Base-by-base conservation (phyloP, 2,888 invertebrate genomes). In the Biston betularia region DNA sequence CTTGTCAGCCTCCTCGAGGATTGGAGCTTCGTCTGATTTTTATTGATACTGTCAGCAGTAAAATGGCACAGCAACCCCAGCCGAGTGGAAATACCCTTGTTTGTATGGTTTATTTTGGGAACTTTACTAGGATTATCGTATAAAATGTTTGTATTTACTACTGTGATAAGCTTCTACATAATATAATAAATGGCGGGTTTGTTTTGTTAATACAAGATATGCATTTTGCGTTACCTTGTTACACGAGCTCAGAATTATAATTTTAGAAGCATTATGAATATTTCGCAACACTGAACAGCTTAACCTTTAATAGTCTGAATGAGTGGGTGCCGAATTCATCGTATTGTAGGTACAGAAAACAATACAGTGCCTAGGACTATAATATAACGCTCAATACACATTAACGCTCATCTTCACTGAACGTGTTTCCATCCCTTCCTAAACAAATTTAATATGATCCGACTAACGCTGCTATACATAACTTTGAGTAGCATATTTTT, bases 1-100 rank as follows among this genome's bases (percentile, higher is more conserved):
- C 78, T 76, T 74, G 75, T 77, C 75, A 74, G 74, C 69, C 70
- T 75, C 72, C 74, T 69, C 71, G 63, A 68, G 68, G 76, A 78
- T 79, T 76, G 74, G 75, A 75, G 74, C 76, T 69, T 63, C 63
- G 57, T 72, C 69, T 71, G 75, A 75, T 77, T 77, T 75, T 69
- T 71, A 72, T 73, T 71, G 74, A 76, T 77, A 69, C 66, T 68
- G 64, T 71, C 63, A 49, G 69, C 52, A 63, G 59, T 66, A 66
- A 60, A 69, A 59, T 64, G 61, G 65, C 48, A 61, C 24, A 66
- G 61, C 52, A 58, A 38, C 40, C 53, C 46, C 42, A 54, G 48
- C 52, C 40, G 38, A 55, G 46, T 14, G 50, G 52, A 63, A 55
- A 61, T 54, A 59, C n/a, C 40, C 58, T 55, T 59, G 62, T 63